Conservation (phyloP, 2,888 invertebrate species). For the Sabatieria punctata region DNA sequence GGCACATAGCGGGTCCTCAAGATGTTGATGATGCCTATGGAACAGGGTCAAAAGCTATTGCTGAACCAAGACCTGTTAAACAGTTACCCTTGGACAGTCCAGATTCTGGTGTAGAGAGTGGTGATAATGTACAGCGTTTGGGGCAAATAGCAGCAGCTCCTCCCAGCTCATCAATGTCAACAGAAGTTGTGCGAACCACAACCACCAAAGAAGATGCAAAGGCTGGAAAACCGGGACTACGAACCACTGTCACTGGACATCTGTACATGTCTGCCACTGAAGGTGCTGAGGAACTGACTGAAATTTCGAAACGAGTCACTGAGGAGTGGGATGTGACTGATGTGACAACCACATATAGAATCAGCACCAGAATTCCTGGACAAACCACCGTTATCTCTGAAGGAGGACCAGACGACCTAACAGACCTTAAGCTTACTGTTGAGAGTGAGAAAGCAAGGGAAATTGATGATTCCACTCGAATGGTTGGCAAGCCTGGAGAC, state of each 20-base stretch:
- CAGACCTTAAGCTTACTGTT: conserved; percentile 1
- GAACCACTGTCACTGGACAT: background rate
- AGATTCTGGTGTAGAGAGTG: background rate
- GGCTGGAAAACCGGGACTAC: background rate
- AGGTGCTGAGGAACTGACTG: background rate
- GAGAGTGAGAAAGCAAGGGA: background rate
- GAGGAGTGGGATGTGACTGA: conserved; percentile 2
- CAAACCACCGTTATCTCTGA: background rate
- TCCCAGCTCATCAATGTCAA: no score
- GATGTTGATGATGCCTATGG: no score
- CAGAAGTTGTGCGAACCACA: background rate
- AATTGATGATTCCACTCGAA: background rate
- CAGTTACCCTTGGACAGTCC: conserved; percentile 1
- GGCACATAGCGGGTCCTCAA: no score
- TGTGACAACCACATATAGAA: background rate
- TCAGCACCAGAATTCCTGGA: background rate
- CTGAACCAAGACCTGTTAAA: no score
- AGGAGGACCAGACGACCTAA: background rate
- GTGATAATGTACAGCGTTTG: background rate
- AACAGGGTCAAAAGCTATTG: no score
- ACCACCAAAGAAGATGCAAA: background rate
- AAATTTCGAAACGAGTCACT: background rate
- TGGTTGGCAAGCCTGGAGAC: background rate
- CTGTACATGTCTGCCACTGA: background rate
- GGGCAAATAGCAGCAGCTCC: background rate